Base-by-base conservation (phyloP, 2,888 invertebrate genomes). In the Lasius platythorax region DNA sequence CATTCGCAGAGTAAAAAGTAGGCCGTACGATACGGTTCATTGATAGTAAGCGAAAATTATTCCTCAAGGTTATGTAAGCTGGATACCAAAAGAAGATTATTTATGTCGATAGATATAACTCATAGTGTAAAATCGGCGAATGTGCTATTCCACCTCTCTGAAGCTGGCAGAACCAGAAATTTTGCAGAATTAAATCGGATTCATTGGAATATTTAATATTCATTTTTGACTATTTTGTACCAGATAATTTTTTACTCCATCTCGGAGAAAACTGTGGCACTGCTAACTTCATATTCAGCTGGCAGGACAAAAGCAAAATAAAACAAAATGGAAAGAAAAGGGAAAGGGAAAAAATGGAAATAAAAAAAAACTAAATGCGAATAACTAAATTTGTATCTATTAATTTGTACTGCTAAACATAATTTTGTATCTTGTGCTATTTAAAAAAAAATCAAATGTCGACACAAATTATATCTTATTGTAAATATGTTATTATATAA, bases 11-110 rank as follows among this genome's bases (percentile, higher is more conserved):
- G 28, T 50, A 63, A 79, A 75, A 88, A 88, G 88, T 87, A 82
- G 88, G 87, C 40, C 88, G 46, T 43, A 30, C 56, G 85, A 37
- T 50, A 83, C 70, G 81, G 85, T 88, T 75, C 82, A 73, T 53
- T 53, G 83, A 81, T 78, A 72, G 56, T n/a, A 72, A 72, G 68
- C 85, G 87, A 87, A 87, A 85, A 85, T 64, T 50, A 82, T 68
- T 50, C 78, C 43, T 68, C 81, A 82, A 82, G 85, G 81, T 67
- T 74, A n/a, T n/a, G 15, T 70, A 33, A 18, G 61, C 23, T 46
- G 12, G 23, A 18, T 1, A 30, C 23, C 33, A 8, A 61, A 79
- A 8, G 33, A 61, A 37, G 15, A 72, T 61, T 37, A 46, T 50
- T 58, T n/a, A 18, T 37, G 37, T 15, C 18, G 6, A 23, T 12